Evolutionary conservation across 2,888 invertebrate genomes (phyloP).

Genomic region (Argyra leucocephala): DNA sequence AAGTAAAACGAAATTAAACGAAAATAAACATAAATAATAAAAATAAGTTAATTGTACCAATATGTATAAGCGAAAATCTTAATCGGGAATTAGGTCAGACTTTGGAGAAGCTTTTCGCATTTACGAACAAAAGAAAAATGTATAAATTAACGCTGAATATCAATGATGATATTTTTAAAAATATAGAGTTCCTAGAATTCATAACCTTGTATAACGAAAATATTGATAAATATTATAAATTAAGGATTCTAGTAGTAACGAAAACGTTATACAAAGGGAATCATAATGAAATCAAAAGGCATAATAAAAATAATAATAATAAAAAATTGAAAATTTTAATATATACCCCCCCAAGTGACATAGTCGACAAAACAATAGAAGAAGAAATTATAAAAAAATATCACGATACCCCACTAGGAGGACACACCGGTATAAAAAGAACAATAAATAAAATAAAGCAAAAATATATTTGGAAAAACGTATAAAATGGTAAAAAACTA

Average conservation of each 20-base stretch:
- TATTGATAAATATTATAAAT: background rate
- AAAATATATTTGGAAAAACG: conserved; percentile 6
- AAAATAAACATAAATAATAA: too few relatives aligned
- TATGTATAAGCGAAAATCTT: too few relatives aligned
- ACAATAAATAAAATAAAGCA: conserved; percentile 5
- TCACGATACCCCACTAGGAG: background rate
- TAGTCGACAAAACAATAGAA: background rate
- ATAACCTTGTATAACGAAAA: background rate
- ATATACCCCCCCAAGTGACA: too few relatives aligned
- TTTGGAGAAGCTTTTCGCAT: background rate
- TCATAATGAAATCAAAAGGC: too few relatives aligned
- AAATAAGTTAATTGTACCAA: too few relatives aligned
- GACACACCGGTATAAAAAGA: background rate
- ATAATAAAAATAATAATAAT: too few relatives aligned
- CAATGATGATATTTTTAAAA: background rate
- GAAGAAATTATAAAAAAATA: background rate
- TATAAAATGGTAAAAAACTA: background rate
- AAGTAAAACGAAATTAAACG: too few relatives aligned
- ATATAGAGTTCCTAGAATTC: background rate
- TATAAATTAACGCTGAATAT: background rate
- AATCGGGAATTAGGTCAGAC: too few relatives aligned
- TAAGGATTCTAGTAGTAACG: background rate
- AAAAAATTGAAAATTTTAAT: too few relatives aligned
- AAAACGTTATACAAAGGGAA: too few relatives aligned
- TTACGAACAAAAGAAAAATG: background rate